Conservation (phyloP, 1,140 invertebrate genomes). For the Caerostris extrusa region DNA sequence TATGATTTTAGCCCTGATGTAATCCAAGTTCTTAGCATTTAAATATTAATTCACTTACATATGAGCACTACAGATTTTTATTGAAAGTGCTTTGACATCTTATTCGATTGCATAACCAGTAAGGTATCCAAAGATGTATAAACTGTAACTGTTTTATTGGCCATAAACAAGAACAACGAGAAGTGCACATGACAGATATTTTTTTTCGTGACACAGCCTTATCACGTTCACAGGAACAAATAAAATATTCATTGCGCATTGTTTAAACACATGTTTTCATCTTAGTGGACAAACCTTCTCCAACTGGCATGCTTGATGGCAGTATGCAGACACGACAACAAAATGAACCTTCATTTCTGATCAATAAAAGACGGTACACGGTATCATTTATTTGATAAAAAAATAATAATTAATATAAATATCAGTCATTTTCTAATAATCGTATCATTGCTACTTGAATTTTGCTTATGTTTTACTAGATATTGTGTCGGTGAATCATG, state of each 20-base stretch:
- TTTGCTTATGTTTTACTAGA: too few species aligned
- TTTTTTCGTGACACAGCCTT: neutral
- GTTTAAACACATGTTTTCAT: conserved; percentile 11
- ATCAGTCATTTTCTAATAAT: too few species aligned
- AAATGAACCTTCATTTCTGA: conserved; percentile 8
- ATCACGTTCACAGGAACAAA: conserved; percentile 9
- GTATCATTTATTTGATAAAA: too few species aligned
- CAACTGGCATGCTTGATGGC: neutral
- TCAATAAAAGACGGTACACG: neutral
- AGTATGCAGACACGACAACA: neutral
- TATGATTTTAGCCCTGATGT: too few species aligned
- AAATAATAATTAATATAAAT: too few species aligned
- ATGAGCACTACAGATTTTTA: too few species aligned
- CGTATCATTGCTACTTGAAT: too few species aligned
- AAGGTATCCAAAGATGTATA: neutral
- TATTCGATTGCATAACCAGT: too few species aligned
- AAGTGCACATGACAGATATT: neutral
- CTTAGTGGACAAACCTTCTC: neutral
- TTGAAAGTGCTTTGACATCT: too few species aligned
- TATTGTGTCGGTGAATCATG: too few species aligned
- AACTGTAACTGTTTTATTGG: neutral
- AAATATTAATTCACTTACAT: too few species aligned
- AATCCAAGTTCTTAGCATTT: too few species aligned
- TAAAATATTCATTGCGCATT: neutral
- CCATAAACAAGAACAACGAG: neutral